Conservation (phyloP, 23 tunicate genomes). For the Phallusia fumigata region DNA sequence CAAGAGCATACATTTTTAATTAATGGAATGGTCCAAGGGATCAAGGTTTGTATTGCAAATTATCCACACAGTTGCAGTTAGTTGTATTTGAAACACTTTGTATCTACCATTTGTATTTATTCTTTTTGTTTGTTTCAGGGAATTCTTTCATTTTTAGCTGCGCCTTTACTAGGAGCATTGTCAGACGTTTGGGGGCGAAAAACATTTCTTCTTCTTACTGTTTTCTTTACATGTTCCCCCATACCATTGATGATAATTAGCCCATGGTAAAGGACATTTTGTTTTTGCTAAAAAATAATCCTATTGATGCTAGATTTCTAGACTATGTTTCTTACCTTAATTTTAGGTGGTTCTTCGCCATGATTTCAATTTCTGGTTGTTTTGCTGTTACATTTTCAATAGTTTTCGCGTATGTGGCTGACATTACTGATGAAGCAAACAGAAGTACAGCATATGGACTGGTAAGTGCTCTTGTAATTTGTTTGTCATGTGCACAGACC, state of each 20-base stretch:
- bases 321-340: neutral
- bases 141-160: constrained; percentile 78
- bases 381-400: constrained; percentile 95
- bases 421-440: constrained; percentile 94
- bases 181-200: constrained; percentile 99
- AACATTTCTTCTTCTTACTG: constrained; percentile 91
- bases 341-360: constrained; percentile 98
- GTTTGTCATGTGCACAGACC: neutral
- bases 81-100: neutral
- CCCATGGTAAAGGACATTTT: constrained; percentile 91
- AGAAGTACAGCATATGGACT: constrained; percentile 96
- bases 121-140: constrained; percentile 55
- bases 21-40: constrained; percentile 96
- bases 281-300: neutral
- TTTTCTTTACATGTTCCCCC: constrained; percentile 95
- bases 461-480: constrained; percentile 34
- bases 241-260: constrained; percentile 82
- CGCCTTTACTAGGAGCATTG: constrained; percentile 91
- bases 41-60: constrained; percentile 51
- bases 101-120: neutral
- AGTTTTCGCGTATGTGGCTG: constrained; percentile 97
- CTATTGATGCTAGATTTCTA: neutral
- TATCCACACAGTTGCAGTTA: neutral
- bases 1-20: constrained; percentile 76
- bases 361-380: constrained; percentile 79